Base-by-base conservation (phyloP, 2,797 vertebrate genomes). In the Onychomys leucogaster region DNA sequence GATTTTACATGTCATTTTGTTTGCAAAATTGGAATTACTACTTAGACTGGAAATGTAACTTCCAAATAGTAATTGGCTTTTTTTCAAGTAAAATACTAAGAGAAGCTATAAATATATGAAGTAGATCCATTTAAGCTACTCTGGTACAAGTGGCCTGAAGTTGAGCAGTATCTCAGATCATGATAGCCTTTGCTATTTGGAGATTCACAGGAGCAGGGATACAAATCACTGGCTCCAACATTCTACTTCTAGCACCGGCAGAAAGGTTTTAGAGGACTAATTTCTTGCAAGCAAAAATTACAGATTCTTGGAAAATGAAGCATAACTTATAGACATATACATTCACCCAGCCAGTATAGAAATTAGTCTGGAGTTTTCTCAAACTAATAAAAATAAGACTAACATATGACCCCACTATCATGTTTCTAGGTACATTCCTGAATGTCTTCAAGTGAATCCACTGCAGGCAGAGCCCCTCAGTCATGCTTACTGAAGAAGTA, bases 41-140 rank as follows among this genome's bases (percentile, higher is more conserved):
- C 34, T 59, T 29, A 73, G 21, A 73, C 8, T 63, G 2, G 63
- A 94, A 89, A 65, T 3, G 4, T 82, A 46, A 77, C 29, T 85
- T 91, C 6, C 19, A 94, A 73, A 37, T 73, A 76, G 19, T 61
- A 9, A 16, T 75, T 25, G 69, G 12, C 37, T 85, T 93, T 84
- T 93, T 84, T 49, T 86, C 10, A 91, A 78, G 27, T 65, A 65
- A 85, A 91, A 37, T 91, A 90, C 81, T 88, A 89, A 89, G 5
- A 63, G 21, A 85, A 80, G 63, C 16, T n/a, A 13, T 43, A 91
- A 89, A 65, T 34, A 84, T 65, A 17, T 76, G 69, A 73, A 90
- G 21, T 52, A 32, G 32, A 85, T 73, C n/a, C 17, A 73, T 67
- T 41, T 73, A 85, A 94, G 21, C 37, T 49, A 2, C 17, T 43